Conservation (phyloP, 92 coral and sea anemone species). For the Parazoanthus atlanticus region DNA sequence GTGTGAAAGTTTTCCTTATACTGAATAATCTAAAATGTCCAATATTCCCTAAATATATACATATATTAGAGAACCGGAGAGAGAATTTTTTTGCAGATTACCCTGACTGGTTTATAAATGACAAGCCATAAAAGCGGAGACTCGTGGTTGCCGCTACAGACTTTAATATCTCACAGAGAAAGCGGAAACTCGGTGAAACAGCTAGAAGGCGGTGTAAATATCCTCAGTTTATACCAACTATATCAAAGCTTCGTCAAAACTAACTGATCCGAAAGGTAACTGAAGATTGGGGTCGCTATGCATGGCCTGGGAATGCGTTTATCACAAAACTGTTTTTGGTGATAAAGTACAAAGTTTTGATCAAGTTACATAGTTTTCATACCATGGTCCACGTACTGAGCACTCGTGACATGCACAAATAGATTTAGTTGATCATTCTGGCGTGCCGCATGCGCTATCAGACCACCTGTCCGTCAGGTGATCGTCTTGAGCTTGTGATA, state of each 20-base stretch:
- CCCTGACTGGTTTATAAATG: background rate
- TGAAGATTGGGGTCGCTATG: background rate
- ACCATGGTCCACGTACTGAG: background rate
- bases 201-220: background rate
- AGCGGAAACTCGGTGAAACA: background rate
- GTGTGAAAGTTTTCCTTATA: background rate
- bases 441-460: background rate
- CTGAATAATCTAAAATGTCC: too few relatives aligned
- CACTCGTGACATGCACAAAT: background rate
- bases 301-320: background rate
- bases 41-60: background rate
- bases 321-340: background rate
- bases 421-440: background rate
- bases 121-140: too few relatives aligned
- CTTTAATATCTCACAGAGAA: background rate
- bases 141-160: background rate
- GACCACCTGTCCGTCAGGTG: background rate
- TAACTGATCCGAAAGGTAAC: background rate
- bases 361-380: slow-evolving; percentile 37
- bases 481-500: background rate
- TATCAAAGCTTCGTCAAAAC: background rate
- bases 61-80: background rate
- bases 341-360: background rate
- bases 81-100: background rate
- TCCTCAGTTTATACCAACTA: background rate